Evolutionary conservation across 2,797 vertebrate genomes (phyloP).

Genomic region (Molossus alvarezi): DNA sequence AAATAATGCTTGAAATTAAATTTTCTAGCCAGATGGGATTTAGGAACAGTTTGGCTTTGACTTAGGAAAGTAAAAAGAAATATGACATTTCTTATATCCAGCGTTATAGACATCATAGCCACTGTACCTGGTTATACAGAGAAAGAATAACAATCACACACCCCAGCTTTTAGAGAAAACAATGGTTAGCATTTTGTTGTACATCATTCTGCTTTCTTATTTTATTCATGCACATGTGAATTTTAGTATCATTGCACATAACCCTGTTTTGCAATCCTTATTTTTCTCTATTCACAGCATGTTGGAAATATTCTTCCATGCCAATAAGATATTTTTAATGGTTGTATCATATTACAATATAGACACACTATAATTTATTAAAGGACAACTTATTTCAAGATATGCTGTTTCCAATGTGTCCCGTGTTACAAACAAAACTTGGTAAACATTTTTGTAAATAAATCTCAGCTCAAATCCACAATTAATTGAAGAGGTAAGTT

Average conservation of each 20-base stretch:
- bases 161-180: background rate
- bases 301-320: too few relatives aligned
- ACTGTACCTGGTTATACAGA: background rate
- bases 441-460: too few relatives aligned
- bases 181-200: background rate
- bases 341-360: too few relatives aligned
- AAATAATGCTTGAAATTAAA: conserved; percentile 16
- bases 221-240: background rate
- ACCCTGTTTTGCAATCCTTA: too few relatives aligned
- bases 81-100: background rate
- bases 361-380: too few relatives aligned
- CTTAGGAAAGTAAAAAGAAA: conserved; percentile 9
- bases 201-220: background rate
- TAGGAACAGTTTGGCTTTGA: background rate
- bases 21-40: background rate
- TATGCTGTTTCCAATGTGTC: too few relatives aligned
- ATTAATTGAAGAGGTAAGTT: too few relatives aligned
- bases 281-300: too few relatives aligned
- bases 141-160: background rate
- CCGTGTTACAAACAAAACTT: too few relatives aligned
- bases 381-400: too few relatives aligned
- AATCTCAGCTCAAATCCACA: too few relatives aligned
- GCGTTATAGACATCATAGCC: background rate
- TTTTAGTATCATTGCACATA: background rate
- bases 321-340: too few relatives aligned